A percentile compares a stretch with the other conserved stretches of the same genome.
phyloP scores from a whole-genome alignment of 2,797 vertebrate genomes.

The Artibeus lituratus region DNA sequence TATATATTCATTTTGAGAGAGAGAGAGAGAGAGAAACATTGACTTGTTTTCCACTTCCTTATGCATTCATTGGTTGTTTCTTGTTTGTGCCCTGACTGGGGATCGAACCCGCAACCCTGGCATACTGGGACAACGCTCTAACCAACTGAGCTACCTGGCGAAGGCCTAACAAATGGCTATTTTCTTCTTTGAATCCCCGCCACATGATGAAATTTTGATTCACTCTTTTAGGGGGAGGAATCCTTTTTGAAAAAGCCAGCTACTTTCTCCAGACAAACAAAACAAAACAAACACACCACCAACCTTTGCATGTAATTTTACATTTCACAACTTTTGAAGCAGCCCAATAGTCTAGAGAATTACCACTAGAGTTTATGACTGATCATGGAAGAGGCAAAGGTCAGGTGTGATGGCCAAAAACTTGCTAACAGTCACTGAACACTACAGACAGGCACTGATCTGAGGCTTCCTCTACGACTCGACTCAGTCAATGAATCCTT shows the following conservation, averaged over 20 bases:
- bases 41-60: too few species aligned
- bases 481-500: neutral
- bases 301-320: neutral
- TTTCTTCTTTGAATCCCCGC: neutral
- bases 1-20: too few species aligned
- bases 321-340: neutral
- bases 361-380: neutral
- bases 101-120: too few species aligned
- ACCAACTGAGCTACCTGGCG: too few species aligned
- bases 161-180: neutral
- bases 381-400: neutral
- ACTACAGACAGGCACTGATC: neutral
- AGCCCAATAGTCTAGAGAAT: neutral
- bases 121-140: too few species aligned
- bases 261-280: neutral
- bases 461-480: neutral
- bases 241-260: neutral
- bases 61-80: too few species aligned
- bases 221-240: neutral
- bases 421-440: accelerated
- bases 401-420: neutral
- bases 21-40: too few species aligned
- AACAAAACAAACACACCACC: neutral
- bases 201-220: neutral
- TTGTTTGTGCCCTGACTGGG: too few species aligned